Conservation (phyloP, 2,797 vertebrate genomes). For the Leontopithecus rosalia region DNA sequence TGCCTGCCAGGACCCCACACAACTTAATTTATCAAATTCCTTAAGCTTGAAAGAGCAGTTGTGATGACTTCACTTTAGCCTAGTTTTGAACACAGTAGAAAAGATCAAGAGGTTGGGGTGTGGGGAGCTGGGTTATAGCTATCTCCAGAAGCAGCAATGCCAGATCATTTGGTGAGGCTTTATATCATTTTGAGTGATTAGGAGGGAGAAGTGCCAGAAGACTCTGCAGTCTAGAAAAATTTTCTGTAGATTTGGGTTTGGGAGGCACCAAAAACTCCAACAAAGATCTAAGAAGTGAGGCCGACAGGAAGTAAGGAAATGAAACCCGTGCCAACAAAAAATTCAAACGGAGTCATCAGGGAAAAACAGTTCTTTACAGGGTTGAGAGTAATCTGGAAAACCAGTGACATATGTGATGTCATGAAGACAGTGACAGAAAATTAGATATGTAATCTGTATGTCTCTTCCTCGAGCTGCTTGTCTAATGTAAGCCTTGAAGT, state of each 20-base stretch:
- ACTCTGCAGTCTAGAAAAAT: not conserved
- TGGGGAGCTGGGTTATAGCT: not conserved
- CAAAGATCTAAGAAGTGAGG: slow-evolving; percentile 3
- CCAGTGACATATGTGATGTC: slow-evolving; percentile 24
- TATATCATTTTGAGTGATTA: slow-evolving; percentile 53
- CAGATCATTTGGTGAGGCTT: not conserved
- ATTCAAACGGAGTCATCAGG: not conserved
- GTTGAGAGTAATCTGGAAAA: not conserved
- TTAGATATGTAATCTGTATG: slow-evolving; percentile 48
- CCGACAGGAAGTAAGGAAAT: not conserved
- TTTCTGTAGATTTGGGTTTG: not conserved
- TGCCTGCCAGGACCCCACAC: slow-evolving; percentile 62
- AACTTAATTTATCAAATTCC: slow-evolving; percentile 69
- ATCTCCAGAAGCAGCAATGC: slow-evolving; percentile 16
- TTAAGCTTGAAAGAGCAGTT: slow-evolving; percentile 56
- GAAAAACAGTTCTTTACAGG: not conserved
- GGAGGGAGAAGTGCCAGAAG: slow-evolving; percentile 29
- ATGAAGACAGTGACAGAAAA: slow-evolving; percentile 49
- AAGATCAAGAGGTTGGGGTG: not conserved
- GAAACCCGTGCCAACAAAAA: slow-evolving; percentile 20
- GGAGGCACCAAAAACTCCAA: not conserved
- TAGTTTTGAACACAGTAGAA: not conserved
- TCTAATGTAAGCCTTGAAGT: slow-evolving; percentile 21
- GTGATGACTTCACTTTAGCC: slow-evolving; percentile 57
- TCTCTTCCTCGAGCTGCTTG: not conserved